Evolutionary conservation across 2,797 vertebrate species (phyloP).

Genomic region (Micropoecilia bifurca): DNA sequence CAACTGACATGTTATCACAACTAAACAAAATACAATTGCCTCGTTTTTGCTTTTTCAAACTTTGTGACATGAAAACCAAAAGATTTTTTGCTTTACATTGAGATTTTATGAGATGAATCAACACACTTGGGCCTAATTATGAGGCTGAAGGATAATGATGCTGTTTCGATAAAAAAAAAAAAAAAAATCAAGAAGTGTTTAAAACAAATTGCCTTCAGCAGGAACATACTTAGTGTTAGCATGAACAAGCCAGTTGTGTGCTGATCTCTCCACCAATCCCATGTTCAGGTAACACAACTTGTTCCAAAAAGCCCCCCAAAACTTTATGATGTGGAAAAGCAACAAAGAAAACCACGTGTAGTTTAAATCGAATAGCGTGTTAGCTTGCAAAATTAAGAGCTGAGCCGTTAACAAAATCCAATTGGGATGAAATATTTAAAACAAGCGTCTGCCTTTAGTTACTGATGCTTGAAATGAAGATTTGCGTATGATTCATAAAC

Average conservation of each 20-base stretch:
- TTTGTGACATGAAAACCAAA: neutral
- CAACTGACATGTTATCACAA: neutral
- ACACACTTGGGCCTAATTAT: neutral
- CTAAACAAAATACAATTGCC: neutral
- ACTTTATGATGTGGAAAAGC: conserved; percentile 29
- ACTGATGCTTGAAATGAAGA: conserved; percentile 57
- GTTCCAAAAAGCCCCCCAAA: conserved; percentile 13
- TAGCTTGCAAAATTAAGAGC: conserved; percentile 24
- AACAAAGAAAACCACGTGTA: conserved; percentile 23
- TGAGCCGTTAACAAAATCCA: conserved; percentile 17
- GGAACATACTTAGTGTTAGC: neutral
- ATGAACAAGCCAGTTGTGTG: neutral
- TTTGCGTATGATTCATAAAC: conserved; percentile 62
- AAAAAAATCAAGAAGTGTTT: neutral
- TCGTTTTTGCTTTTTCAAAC: neutral
- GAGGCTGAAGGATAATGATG: neutral
- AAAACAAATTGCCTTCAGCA: neutral
- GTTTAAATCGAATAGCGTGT: conserved; percentile 16
- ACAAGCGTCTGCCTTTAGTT: conserved; percentile 45
- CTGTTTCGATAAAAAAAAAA: neutral
- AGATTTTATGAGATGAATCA: neutral
- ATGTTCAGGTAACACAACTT: conserved; percentile 17
- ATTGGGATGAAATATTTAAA: conserved; percentile 11
- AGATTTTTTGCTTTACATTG: neutral
- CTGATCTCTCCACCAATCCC: neutral